Percentiles rank a stretch among this genome's conserved stretches.
phyloP scores from a whole-genome alignment of 1,140 invertebrate genomes.

The Rhopalosiphum padi region DNA sequence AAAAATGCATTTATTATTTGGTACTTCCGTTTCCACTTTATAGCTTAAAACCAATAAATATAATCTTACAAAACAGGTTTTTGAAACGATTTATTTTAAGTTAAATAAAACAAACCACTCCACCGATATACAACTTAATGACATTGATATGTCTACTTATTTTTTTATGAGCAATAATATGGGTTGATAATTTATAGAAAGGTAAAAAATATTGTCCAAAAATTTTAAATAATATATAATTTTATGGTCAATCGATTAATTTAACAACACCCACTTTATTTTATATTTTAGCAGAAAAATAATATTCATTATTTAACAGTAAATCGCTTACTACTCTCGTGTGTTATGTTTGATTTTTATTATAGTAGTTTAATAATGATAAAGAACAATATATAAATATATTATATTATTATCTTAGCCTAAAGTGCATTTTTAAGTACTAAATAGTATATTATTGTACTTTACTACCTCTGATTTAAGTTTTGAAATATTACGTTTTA shows the following conservation, averaged over 20 bases:
- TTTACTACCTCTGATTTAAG: neutral
- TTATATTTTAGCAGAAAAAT: neutral
- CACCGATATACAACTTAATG: neutral
- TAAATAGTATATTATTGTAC: neutral
- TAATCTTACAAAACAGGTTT: no score
- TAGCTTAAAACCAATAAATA: no score
- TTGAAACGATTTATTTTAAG: no score
- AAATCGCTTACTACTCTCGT: no score
- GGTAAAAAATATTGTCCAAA: neutral
- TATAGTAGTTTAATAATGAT: neutral
- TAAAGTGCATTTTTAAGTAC: neutral
- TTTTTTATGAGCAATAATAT: neutral
- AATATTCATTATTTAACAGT: neutral
- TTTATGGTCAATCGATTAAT: neutral
- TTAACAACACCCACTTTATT: neutral
- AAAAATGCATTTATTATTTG: no score
- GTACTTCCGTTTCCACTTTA: no score
- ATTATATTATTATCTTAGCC: no score
- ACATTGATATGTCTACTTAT: neutral
- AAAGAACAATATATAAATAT: neutral
- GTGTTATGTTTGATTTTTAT: neutral
- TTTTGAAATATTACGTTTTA: neutral
- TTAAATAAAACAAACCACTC: no score
- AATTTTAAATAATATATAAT: neutral
- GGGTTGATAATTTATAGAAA: neutral